Percentiles rank a stretch among this genome's conserved stretches.
Evolutionary conservation across 2,888 invertebrate species (phyloP).

Genomic region (Didymodactylos carnosus): DNA sequence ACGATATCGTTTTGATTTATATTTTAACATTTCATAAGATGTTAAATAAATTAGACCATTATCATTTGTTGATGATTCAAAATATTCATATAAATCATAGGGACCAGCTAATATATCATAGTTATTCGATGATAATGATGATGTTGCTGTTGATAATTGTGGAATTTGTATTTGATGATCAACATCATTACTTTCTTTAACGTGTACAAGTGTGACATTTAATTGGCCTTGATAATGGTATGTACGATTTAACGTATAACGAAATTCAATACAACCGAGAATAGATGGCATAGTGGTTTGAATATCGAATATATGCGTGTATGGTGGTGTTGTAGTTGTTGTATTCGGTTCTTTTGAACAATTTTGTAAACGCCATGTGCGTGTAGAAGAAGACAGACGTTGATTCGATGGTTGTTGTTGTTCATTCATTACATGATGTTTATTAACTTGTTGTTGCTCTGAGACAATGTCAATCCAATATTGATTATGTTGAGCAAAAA

Average conservation of each 20-base stretch:
- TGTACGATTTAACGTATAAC: not conserved
- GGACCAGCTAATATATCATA: not conserved
- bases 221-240: not conserved
- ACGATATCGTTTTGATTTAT: conserved; percentile 7
- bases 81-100: not conserved
- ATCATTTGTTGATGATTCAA: not conserved
- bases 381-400: too few species aligned
- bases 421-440: too few species aligned
- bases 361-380: not conserved
- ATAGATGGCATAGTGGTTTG: not conserved
- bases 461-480: not conserved
- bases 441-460: too few species aligned
- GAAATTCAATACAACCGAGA: not conserved
- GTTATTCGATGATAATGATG: not conserved
- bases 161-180: not conserved
- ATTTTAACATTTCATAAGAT: not conserved
- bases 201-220: not conserved
- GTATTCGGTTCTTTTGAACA: not conserved
- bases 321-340: not conserved
- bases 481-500: not conserved
- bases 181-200: not conserved
- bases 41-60: not conserved
- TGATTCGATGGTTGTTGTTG: too few species aligned
- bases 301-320: not conserved
- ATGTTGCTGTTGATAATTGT: not conserved